Evolutionary conservation across 2,797 vertebrate species (phyloP).

Genomic region (Lutjanus campechanus): DNA sequence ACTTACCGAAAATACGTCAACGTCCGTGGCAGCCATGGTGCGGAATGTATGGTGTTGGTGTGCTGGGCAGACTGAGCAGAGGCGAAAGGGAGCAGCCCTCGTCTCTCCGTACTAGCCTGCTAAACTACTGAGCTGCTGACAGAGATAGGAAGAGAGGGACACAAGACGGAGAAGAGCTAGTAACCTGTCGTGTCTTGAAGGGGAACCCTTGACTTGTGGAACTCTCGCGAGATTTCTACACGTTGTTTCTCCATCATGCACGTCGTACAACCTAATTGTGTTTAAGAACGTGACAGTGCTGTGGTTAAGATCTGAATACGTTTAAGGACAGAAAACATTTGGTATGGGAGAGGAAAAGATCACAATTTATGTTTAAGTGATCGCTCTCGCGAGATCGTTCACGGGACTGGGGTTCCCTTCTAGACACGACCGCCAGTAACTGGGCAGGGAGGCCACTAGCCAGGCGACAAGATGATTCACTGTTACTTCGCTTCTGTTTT

Average conservation of each 20-base stretch:
- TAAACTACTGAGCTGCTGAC: conserved; percentile 74
- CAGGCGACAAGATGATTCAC: conserved; percentile 44
- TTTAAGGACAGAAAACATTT: no score
- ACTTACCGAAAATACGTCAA: conserved; percentile 89
- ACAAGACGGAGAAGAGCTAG: conserved; percentile 34
- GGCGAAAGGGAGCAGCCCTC: conserved; percentile 80
- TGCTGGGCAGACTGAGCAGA: conserved; percentile 60
- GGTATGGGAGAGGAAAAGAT: no score
- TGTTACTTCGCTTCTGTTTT: neutral
- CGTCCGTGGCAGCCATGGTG: conserved; percentile 89
- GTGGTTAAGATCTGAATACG: no score
- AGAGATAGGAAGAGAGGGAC: conserved; percentile 54
- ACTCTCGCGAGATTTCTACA: no score
- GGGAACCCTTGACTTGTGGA: no score
- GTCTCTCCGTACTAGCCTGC: conserved; percentile 74
- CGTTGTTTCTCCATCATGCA: no score
- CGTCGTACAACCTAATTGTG: no score
- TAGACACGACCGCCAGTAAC: conserved; percentile 1
- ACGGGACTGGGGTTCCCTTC: no score
- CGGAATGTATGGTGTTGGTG: conserved; percentile 72
- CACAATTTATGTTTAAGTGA: no score
- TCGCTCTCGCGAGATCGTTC: no score
- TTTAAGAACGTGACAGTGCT: no score
- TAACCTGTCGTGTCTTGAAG: neutral
- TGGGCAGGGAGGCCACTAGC: conserved; percentile 23